A percentile compares a stretch with the other conserved stretches of the same genome.
These are phyloP conservation scores for Reticulitermes lucifugus DNA, from an alignment of 2,888 invertebrate genomes.

Conservation along the genomic window DNA sequence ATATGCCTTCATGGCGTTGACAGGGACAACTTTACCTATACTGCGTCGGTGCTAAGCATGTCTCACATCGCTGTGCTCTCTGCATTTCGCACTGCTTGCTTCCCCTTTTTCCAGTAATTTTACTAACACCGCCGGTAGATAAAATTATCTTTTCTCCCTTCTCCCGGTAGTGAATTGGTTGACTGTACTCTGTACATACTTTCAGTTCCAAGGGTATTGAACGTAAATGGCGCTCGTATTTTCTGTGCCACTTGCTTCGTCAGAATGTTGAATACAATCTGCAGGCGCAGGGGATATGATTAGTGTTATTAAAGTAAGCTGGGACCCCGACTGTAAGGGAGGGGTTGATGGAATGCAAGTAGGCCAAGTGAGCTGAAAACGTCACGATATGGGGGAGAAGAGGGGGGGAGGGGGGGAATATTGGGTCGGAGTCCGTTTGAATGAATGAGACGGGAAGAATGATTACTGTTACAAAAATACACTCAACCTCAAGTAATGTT, in stretches of 20 bases:
- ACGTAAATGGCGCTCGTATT: not conserved
- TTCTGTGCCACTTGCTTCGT: not conserved
- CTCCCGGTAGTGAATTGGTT: not conserved
- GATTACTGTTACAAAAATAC: slow-evolving; percentile 4
- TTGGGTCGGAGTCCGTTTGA: too few species aligned
- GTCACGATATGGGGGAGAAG: too few species aligned
- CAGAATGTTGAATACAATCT: slow-evolving; percentile 5
- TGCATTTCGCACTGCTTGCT: not conserved
- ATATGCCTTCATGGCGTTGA: too few species aligned
- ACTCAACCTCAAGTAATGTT: not conserved
- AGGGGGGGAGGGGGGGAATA: too few species aligned
- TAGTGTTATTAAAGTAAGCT: not conserved
- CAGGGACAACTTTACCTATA: not conserved
- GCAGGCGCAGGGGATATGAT: not conserved
- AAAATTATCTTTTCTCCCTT: not conserved
- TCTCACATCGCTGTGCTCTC: not conserved
- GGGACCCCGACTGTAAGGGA: not conserved
- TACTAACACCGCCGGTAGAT: too few species aligned
- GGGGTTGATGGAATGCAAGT: not conserved
- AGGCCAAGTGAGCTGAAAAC: too few species aligned
- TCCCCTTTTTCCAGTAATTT: too few species aligned
- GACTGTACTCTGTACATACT: not conserved
- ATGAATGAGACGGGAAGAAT: not conserved
- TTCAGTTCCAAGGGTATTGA: too few species aligned
- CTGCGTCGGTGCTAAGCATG: not conserved